Conservation (phyloP, 2,888 invertebrate genomes). For the Nomada ferruginata region DNA sequence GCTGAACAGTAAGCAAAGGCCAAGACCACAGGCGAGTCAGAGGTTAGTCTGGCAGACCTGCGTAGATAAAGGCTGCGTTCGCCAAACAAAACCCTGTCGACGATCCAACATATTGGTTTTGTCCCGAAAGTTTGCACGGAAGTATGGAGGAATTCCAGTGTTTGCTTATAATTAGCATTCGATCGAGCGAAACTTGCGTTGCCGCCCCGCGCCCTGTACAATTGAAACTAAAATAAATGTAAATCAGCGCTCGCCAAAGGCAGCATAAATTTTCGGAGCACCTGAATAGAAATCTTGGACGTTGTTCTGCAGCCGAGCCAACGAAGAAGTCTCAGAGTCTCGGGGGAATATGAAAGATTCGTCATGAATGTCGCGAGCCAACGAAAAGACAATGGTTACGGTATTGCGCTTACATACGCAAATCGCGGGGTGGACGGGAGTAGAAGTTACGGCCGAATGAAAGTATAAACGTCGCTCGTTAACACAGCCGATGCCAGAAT, state of each 20-base stretch:
- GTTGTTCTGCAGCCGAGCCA: not conserved
- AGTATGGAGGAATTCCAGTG: too few relatives aligned
- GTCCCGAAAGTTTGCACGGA: not conserved
- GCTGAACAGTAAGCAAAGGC: not conserved
- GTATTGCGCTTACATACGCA: constrained; percentile 40
- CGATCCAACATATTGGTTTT: not conserved
- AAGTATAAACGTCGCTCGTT: constrained; percentile 70
- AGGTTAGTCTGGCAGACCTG: constrained; percentile 46
- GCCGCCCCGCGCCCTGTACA: too few relatives aligned
- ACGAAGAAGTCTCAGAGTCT: not conserved
- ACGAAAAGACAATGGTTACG: constrained; percentile 54
- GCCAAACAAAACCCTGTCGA: constrained; percentile 47
- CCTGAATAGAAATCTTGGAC: too few relatives aligned
- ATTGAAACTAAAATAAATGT: too few relatives aligned
- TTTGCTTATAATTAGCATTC: too few relatives aligned
- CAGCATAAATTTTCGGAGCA: too few relatives aligned
- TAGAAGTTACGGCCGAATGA: constrained; percentile 64
- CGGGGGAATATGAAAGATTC: not conserved
- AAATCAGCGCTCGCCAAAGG: too few relatives aligned
- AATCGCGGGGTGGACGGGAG: not conserved
- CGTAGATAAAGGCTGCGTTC: constrained; percentile 48
- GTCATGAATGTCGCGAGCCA: not conserved
- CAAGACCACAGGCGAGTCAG: constrained; percentile 27
- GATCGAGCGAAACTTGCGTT: too few relatives aligned
- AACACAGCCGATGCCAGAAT: constrained; percentile 70